Evolutionary conservation across 2,113 vertebrate species (phyloP), one percentile per base, ranked within the genome.

Genomic region (Malaclemys terrapin): DNA sequence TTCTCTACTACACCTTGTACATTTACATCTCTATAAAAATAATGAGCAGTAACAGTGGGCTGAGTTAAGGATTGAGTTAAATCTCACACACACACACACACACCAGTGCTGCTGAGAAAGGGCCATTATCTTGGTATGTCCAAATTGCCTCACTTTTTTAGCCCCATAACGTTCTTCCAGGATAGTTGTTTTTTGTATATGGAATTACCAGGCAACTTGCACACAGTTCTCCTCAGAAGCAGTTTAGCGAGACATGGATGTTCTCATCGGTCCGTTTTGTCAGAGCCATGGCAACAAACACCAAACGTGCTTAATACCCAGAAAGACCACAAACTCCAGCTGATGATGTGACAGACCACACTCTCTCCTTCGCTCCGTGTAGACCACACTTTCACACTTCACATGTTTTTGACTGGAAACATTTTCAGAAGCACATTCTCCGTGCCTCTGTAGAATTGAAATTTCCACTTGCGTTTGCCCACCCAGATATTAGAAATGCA

Each of bases 391-490:
- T 97, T 96, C 97, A 95, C 94, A 95, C 94, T 95, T 92, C 78
- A 93, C 90, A 94, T 83, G 82, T 91, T 96, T 96, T 84, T 94
- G 93, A 95, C 80, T 96, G 93, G 96, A 97, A 97, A 97, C 93
- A 84, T 96, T 95, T 98, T 96, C 94, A 92, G 96, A 95, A 98
- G 96, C 95, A 94, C 96, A 97, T 97, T 98, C 94, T 92, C 95
- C 81, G n/a, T 88, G 85, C 96, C 96, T 97, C 97, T 84, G 49
- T 96, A 98, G 97, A 97, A 97, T 93, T 97, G 96, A 95, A 97
- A 91, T 93, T 97, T 96, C 93, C 95, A 95, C 89, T 97, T 93
- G 80, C 31, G 45, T 97, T 97, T 98, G 94, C 94, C 97, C 97
- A 93, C 96, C 89, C 97, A 97, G 95, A 89, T 91, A 89, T 89